Conservation (phyloP, 1,140 invertebrate species). For the Formica selysi region DNA sequence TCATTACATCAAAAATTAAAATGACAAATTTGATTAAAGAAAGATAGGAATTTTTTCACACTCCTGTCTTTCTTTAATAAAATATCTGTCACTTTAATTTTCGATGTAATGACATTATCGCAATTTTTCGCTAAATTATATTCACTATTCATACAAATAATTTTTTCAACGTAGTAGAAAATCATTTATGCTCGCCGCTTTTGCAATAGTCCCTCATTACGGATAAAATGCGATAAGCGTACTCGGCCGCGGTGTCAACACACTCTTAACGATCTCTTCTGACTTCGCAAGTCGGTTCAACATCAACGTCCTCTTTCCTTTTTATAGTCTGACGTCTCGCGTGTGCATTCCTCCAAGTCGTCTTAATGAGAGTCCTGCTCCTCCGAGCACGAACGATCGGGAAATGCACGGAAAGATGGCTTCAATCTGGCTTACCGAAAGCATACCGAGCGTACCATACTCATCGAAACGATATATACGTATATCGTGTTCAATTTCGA, state of each 20-base stretch:
- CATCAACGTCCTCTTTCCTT: not conserved
- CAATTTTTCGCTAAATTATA: not conserved
- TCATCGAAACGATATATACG: slow-evolving; percentile 56
- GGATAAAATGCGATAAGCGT: slow-evolving; percentile 12
- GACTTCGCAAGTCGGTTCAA: slow-evolving; percentile 30
- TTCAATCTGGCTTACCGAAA: slow-evolving; percentile 50
- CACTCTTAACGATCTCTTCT: slow-evolving; percentile 35
- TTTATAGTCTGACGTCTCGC: slow-evolving; percentile 48
- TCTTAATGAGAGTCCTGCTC: slow-evolving; percentile 42
- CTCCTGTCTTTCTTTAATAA: not conserved
- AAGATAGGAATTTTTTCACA: not conserved
- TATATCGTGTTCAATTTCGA: slow-evolving; percentile 76
- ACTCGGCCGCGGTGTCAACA: slow-evolving; percentile 1
- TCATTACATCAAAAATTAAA: not conserved
- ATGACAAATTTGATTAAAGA: not conserved
- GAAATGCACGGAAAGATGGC: slow-evolving; percentile 39
- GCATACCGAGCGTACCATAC: slow-evolving; percentile 13
- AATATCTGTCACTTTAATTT: not conserved
- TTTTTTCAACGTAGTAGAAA: not conserved
- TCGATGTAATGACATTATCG: not conserved
- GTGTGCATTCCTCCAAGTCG: slow-evolving; percentile 42
- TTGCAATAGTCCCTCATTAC: not conserved
- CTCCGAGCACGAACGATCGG: slow-evolving; percentile 43
- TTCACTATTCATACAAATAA: not conserved
- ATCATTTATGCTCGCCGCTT: not conserved